Conservation (phyloP, 2,888 invertebrate genomes). For the Macrosoma leucophasiata region DNA sequence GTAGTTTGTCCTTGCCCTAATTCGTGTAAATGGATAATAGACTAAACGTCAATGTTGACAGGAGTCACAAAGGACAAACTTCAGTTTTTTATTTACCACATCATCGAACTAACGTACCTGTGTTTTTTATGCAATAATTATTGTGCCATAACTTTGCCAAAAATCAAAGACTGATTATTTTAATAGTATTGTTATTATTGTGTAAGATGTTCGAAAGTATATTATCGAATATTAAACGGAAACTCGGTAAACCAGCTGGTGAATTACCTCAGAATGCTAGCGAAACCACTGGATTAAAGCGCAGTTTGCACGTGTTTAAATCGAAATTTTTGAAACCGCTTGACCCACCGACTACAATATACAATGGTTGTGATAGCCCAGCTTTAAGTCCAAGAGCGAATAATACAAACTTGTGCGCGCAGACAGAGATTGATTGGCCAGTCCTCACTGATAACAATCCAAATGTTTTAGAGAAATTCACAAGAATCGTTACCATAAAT, state of each 20-base stretch:
- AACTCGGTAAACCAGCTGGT: constrained; percentile 53
- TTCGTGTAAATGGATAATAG: no score
- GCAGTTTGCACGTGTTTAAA: constrained; percentile 51
- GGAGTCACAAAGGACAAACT: constrained; percentile 37
- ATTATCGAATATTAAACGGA: constrained; percentile 58
- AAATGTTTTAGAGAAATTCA: constrained; percentile 67
- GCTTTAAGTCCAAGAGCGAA: constrained; percentile 75
- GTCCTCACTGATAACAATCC: constrained; percentile 63
- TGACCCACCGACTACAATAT: constrained; percentile 30
- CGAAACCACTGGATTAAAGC: constrained; percentile 51
- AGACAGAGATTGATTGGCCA: constrained; percentile 75
- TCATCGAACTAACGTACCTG: constrained; percentile 15
- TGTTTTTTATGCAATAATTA: constrained; percentile 29
- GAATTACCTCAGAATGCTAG: constrained; percentile 38
- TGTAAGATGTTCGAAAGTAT: constrained; percentile 67
- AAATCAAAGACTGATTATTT: constrained; percentile 61
- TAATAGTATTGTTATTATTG: no score
- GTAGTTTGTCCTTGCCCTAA: constrained; percentile 57
- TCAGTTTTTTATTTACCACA: constrained; percentile 40
- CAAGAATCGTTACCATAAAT: constrained; percentile 53
- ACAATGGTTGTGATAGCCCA: constrained; percentile 49
- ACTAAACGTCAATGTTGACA: no score
- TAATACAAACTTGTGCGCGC: constrained; percentile 56
- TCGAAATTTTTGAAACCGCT: constrained; percentile 48
- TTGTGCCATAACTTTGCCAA: constrained; percentile 37